Base-by-base conservation (phyloP, 2,113 vertebrate genomes). In the Eleginops maclovinus region DNA sequence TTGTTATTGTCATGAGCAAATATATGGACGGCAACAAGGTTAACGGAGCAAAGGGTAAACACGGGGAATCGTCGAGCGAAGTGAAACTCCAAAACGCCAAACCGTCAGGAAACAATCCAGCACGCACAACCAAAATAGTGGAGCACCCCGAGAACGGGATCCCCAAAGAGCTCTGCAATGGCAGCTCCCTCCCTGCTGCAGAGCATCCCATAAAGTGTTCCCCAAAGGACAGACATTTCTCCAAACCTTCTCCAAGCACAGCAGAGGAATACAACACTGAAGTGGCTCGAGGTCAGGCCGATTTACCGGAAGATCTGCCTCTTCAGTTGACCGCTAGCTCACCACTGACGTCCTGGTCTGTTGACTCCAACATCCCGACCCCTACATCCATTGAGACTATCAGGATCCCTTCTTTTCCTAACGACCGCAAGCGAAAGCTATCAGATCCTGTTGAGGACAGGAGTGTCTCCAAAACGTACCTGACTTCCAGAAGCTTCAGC, bases 1-100 rank as follows among this genome's bases (percentile, higher is more conserved):
- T 99, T 2, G 98, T 99, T 60, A 99, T 99, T 5, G 98, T 99
- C 71, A 99, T 99, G 98, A 99, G 98, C 94, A 99, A 99, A 83
- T 99, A 99, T 85, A 99, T 99, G 98, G 98, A 99, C 89, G 95
- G 96, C 0, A 96, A 96, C 85, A 97, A 98, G 93, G 97, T 96
- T 85, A 94, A 89, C 3, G 88, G 97, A 0, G 94, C 95, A 44
- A 98, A 97, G 94, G 95, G 95, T 84, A 99, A 98, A 91, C 96
- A 96, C 0, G 96, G 95, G 49, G 96, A 96, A 75, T 75, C 91
- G 0, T 83, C 87, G 0, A 63, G 64, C 9, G 83, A 78, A 13
- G 87, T 88, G 31, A 89, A 91, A 82, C 40, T 77, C 3, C 84
- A 83, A 21, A 89, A 82, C 64, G n/a, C 79, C 67, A 90, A 92